A percentile compares a stretch with the other conserved stretches of the same genome.
Evolutionary conservation across 2,113 vertebrate species (phyloP).

Genomic region (Seriola aureovittata): DNA sequence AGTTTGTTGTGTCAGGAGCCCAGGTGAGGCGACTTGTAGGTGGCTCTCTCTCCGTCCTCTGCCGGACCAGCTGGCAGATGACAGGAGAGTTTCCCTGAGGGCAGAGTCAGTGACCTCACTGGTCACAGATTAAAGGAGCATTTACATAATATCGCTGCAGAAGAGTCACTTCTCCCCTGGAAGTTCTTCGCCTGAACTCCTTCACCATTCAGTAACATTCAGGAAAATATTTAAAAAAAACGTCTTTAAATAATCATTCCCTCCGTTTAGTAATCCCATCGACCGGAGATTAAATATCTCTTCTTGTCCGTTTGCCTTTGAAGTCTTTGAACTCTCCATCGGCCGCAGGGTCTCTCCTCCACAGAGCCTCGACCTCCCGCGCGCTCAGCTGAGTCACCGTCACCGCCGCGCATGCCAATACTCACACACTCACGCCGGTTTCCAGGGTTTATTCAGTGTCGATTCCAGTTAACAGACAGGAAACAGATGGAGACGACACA

Average conservation of each 20-base stretch:
- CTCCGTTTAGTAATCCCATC: conserved; percentile 57
- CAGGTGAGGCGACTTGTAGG: not conserved
- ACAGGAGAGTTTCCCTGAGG: conserved; percentile 39
- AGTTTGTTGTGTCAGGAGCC: not conserved
- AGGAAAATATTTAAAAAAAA: conserved; percentile 39
- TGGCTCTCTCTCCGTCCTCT: not conserved
- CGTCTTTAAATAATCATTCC: conserved; percentile 60
- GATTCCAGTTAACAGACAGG: not conserved
- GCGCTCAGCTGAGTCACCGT: conserved; percentile 1
- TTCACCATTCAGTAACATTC: conserved; percentile 19
- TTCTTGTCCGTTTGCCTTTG: conserved; percentile 60
- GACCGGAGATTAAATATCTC: conserved; percentile 55
- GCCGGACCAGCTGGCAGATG: conserved; percentile 41
- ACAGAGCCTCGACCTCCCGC: conserved; percentile 14
- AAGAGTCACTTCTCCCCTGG: conserved; percentile 26
- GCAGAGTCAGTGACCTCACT: conserved; percentile 60
- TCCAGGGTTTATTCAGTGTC: not conserved
- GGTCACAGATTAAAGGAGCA: conserved; percentile 56
- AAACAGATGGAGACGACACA: not conserved
- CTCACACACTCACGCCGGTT: not conserved
- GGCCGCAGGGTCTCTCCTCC: conserved; percentile 17
- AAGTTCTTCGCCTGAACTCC: conserved; percentile 39
- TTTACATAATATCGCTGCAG: conserved; percentile 65
- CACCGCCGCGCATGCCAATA: not conserved
- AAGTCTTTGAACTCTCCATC: conserved; percentile 70